phyloP scores from a whole-genome alignment of 2,888 invertebrate species.

The Arge pagana region DNA sequence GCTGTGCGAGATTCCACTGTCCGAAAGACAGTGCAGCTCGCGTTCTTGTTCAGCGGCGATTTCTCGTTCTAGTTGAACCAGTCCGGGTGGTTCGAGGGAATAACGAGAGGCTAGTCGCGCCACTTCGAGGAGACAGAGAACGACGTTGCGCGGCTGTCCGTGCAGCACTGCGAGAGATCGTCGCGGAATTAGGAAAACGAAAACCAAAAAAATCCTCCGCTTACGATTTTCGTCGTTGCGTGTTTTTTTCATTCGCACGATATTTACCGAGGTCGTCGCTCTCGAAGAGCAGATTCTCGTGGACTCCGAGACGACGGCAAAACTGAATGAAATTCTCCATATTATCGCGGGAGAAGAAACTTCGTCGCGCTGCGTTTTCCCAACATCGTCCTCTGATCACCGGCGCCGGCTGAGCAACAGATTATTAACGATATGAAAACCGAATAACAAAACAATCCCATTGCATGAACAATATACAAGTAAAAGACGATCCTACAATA shows the following conservation, averaged over 20 bases:
- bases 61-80: slow-evolving; percentile 84
- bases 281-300: slow-evolving; percentile 86
- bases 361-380: slow-evolving; percentile 81
- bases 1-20: slow-evolving; percentile 66
- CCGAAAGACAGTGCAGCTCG: slow-evolving; percentile 62
- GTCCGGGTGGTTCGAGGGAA: slow-evolving; percentile 79
- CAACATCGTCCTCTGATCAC: slow-evolving; percentile 77
- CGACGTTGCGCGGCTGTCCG: slow-evolving; percentile 81
- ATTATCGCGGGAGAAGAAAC: slow-evolving; percentile 89
- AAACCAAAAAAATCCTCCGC: background rate
- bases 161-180: slow-evolving; percentile 69
- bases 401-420: slow-evolving; percentile 70
- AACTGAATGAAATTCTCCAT: slow-evolving; percentile 88
- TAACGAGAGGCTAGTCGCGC: slow-evolving; percentile 79
- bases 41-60: slow-evolving; percentile 80
- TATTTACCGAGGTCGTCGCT: slow-evolving; percentile 82
- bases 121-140: slow-evolving; percentile 83
- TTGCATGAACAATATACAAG: no score
- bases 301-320: slow-evolving; percentile 82
- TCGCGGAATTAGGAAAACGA: background rate
- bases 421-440: no score
- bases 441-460: no score
- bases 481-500: no score
- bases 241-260: background rate
- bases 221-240: no score